Evolutionary conservation across 2,888 invertebrate genomes (phyloP), one percentile per base, ranked within the genome.

Genomic region (Drosophila melanosoma): DNA sequence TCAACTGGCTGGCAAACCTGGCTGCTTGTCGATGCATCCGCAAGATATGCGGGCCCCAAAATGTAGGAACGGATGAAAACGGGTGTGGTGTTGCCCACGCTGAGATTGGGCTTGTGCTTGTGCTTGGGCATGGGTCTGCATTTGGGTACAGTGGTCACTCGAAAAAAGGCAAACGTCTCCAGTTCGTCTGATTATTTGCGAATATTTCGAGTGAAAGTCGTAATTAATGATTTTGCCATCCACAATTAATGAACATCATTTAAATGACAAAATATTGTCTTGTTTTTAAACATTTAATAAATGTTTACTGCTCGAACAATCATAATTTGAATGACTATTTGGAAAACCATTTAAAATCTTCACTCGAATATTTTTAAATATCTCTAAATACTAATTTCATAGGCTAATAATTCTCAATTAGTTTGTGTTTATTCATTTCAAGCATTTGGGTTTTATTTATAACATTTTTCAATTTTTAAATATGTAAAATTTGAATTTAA

Each of bases 51-150:
- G 62, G 63, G 63, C 74, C 40, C 36, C 63, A 35, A 61, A 73
- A 76, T 76, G 70, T 26, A 56, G 12, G 36, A 53, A 23, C n/a
- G n/a, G 1, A 23, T n/a, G 58, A 75, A 80, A 77, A 69, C 86
- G 90, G 85, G 85, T 87, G 85, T 85, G 85, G 89, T 61, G 74
- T 61, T 72, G 78, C 78, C 70, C 79, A 79, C 69, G 74, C 74
- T 38, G 60, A 35, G 80, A 51, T 42, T 54, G 48, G 32, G 29
- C 54, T 32, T 38, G 52, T 40, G n/a, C 36, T 52, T 26, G 26
- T 26, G 26, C 26, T 26, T 15, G 48, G 49, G 29, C 45, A 17
- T 17, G 11, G 51, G 53, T 12, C n/a, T 35, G 42, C 26, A 5
- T 23, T 15, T 35, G 17, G 1, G 23, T 40, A 72, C 36, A 57